Base-by-base conservation (phyloP, 2,797 vertebrate genomes). In the Onychomys leucogaster region DNA sequence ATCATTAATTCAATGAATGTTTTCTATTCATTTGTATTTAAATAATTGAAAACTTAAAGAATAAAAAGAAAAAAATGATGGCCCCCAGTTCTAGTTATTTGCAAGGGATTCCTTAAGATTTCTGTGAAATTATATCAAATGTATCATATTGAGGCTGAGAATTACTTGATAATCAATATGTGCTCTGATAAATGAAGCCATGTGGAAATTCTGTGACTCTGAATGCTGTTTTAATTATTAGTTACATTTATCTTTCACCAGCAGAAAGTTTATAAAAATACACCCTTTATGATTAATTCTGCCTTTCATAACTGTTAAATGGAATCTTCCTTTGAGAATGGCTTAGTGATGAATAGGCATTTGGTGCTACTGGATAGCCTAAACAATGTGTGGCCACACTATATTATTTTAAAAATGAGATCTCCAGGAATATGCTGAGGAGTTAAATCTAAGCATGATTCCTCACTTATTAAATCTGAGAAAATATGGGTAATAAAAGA, bases 141-240 rank as follows among this genome's bases (percentile, higher is more conserved):
- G 17, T 46, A 49, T n/a, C 90, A 76, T 13, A 49, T 37, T 77
- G 37, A 63, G 19, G 16, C 25, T 69, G 23, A 43, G 6, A 85
- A 80, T 34, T 27, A 59, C 37, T 29, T 73, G 41, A 49, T 77
- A 46, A 76, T 83, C n/a, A 29, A 65, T 91, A 34, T 73, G 37
- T 55, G 1, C 21, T 13, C 46, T 75, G 46, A 29, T 23, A 85
- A 73, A n/a, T 34, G 3, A 41, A 65, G 6, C n/a, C 55, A 57
- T 41, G n/a, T 43, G 34, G 37, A 37, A 59, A 78, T 46, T 37
- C n/a, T 65, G 19, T 49, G 23, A 11, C 5, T 91, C 34, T 80
- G 25, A 80, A 11, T 61, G 29, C 78, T 93, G 4, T 80, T 91
- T 84, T 93, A 80, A 91, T 78, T 80, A 73, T 85, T 14, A 69